Base-by-base conservation (phyloP, 2,888 invertebrate genomes). In the Volucella inflata region DNA sequence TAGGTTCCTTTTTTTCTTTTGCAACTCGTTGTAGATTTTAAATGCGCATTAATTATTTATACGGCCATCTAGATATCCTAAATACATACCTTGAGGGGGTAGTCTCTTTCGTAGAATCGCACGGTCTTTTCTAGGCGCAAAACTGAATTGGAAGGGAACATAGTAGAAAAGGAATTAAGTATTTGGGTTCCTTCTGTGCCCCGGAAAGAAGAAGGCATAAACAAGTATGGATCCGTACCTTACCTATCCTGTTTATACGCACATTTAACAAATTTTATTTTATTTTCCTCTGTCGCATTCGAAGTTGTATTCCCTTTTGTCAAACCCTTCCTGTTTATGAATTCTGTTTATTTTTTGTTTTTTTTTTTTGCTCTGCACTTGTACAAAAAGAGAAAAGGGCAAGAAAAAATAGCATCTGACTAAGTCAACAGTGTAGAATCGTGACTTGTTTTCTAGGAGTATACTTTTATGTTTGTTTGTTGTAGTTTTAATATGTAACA, bases 21-120 rank as follows among this genome's bases (percentile, higher is more conserved):
- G 21, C 48, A 30, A 9, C 9, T 51, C 59, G 21, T 12, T 40
- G 51, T 72, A 62, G 72, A 75, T 60, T 68, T 71, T 79, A 84
- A 80, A 80, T 84, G 75, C 65, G 67, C 71, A 84, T 80, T 80
- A 75, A 84, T 80, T 84, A 84, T 84, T 84, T 70, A 84, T 64
- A 70, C 59, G 59, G 50, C 51, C 70, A 65, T 70, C 75, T 76
- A 75, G 42, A 12, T 42, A 67, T 80, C 80, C 80, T 84, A 84
- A 84, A 67, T 46, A 84, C 75, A 79, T 75, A 65, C n/a, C 74
- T 72, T 60, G 42, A 62, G 67, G 82, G 82, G 64, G 44, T 67
- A 30, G 30, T 6, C 53, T 36, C 50, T 77, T 70, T 17, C n/a
- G 12, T 21, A 44, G 53, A 9, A 38, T 8, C 30, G 30, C 30